Evolutionary conservation across 2,797 vertebrate species (phyloP).

Genomic region (Champsocephalus gunnari): DNA sequence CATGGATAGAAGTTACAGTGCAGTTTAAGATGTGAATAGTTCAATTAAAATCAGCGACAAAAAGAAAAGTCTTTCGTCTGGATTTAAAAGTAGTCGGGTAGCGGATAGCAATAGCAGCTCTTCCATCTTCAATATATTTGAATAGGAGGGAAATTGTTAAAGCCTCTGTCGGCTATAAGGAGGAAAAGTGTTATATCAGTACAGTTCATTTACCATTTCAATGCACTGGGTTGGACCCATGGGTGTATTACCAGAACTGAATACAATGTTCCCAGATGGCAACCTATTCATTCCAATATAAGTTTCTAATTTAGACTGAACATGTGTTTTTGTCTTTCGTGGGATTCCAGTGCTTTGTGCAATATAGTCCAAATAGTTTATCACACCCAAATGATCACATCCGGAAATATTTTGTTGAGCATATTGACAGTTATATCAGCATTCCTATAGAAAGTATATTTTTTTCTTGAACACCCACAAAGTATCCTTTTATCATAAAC

Average conservation of each 20-base stretch:
- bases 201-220: conserved; percentile 6
- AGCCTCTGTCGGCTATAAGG: neutral
- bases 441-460: neutral
- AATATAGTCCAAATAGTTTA: too few species aligned
- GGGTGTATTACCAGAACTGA: neutral
- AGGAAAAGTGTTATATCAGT: neutral
- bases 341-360: neutral
- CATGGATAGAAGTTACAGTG: too few species aligned
- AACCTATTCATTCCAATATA: neutral
- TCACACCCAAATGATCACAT: neutral
- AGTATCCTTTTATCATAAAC: neutral
- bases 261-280: neutral
- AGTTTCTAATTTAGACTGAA: neutral
- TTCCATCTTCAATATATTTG: neutral
- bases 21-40: too few species aligned
- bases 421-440: neutral
- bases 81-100: too few species aligned
- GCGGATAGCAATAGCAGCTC: too few species aligned
- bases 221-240: neutral
- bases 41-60: too few species aligned
- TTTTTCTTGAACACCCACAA: neutral
- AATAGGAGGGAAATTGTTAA: neutral
- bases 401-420: neutral
- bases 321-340: neutral
- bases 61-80: too few species aligned